Conservation (phyloP, 2,888 invertebrate genomes). For the Temnothorax unifasciatus region DNA sequence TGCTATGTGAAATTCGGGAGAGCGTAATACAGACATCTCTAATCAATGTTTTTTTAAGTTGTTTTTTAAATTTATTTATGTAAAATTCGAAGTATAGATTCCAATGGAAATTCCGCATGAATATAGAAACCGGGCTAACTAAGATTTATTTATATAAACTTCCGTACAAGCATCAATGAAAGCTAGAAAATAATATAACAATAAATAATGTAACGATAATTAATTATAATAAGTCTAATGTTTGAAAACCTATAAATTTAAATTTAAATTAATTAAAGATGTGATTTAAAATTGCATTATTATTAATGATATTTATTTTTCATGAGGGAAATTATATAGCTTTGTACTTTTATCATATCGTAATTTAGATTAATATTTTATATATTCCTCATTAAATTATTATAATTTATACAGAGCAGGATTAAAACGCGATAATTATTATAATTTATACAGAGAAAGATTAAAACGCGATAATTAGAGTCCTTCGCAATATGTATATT, state of each 20-base stretch:
- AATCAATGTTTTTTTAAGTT: not conserved
- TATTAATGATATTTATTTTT: not conserved
- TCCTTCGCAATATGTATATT: not conserved
- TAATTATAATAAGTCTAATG: not conserved
- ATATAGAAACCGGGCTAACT: too few species aligned
- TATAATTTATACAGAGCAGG: not conserved
- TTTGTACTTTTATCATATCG: not conserved
- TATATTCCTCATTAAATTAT: not conserved
- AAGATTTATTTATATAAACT: not conserved
- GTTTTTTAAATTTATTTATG: not conserved
- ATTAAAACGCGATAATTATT: not conserved
- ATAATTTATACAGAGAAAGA: slow-evolving; percentile 3
- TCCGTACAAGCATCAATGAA: not conserved
- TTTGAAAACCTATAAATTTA: not conserved
- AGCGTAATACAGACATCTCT: not conserved
- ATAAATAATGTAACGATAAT: not conserved
- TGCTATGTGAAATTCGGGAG: not conserved
- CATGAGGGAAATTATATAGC: not conserved
- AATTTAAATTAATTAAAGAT: not conserved
- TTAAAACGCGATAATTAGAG: not conserved
- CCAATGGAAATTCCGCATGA: too few species aligned
- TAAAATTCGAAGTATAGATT: too few species aligned
- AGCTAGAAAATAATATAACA: not conserved
- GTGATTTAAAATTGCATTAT: not conserved
- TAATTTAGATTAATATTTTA: slow-evolving; percentile 5